These are phyloP conservation scores for Zygaena filipendulae DNA, from an alignment of 2,888 invertebrate species.

Conservation along the genomic window DNA sequence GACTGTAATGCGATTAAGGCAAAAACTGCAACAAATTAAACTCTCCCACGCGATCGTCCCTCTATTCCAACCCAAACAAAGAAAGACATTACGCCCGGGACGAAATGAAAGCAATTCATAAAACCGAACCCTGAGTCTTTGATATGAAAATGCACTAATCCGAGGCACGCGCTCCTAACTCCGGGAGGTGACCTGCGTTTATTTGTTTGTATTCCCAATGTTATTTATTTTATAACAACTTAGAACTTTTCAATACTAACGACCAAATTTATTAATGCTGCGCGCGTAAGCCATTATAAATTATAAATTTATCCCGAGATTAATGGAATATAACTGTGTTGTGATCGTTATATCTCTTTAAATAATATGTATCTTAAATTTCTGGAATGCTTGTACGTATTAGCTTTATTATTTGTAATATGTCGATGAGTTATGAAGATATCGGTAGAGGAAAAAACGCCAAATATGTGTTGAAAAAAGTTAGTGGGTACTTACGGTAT, in stretches of 20 bases:
- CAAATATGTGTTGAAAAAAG: too few relatives aligned
- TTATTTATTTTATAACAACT: slow-evolving; percentile 29
- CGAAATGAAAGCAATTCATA: slow-evolving; percentile 58
- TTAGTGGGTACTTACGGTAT: too few relatives aligned
- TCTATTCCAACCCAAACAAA: slow-evolving; percentile 29
- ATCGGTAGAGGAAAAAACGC: too few relatives aligned
- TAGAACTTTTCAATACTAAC: slow-evolving; percentile 48
- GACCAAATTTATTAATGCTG: slow-evolving; percentile 44
- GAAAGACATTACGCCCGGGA: slow-evolving; percentile 47
- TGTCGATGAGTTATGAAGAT: slow-evolving; percentile 25
- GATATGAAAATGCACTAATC: slow-evolving; percentile 66
- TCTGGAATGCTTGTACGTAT: slow-evolving; percentile 37
- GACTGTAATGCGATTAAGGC: slow-evolving; percentile 44
- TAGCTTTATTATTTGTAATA: slow-evolving; percentile 28
- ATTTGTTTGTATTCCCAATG: slow-evolving; percentile 44
- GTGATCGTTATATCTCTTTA: slow-evolving; percentile 39
- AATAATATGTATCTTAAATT: slow-evolving; percentile 33
- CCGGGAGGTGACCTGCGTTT: slow-evolving; percentile 45
- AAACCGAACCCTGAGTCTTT: slow-evolving; percentile 55
- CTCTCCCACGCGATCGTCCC: slow-evolving; percentile 58
- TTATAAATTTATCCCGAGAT: slow-evolving; percentile 45
- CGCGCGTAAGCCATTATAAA: slow-evolving; percentile 39
- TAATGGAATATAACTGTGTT: slow-evolving; percentile 48
- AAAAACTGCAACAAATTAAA: slow-evolving; percentile 60
- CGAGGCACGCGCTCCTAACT: slow-evolving; percentile 50